phyloP scores from a whole-genome alignment of 2,113 vertebrate genomes.

The Ceyx margarethae region DNA sequence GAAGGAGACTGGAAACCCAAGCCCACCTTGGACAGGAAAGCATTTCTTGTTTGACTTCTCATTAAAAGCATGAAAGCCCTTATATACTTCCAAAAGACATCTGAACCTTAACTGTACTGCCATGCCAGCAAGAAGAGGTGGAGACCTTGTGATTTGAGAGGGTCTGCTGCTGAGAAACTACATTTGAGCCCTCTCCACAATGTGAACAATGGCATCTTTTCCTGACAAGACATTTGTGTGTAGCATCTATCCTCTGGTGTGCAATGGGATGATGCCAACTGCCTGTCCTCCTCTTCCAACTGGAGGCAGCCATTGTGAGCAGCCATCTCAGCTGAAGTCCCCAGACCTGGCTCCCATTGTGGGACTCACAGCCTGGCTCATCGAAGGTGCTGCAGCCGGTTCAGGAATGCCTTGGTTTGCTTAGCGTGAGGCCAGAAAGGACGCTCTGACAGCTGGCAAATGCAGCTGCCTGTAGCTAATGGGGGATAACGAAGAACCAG shows the following conservation, averaged over 20 bases:
- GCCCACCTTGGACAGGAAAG: background rate
- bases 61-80: background rate
- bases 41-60: background rate
- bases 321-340: background rate
- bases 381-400: background rate
- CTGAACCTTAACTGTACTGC: background rate
- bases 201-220: background rate
- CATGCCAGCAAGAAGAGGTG: background rate
- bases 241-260: background rate
- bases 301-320: background rate
- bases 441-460: background rate
- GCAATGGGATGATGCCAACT: background rate
- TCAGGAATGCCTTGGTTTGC: background rate
- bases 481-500: background rate
- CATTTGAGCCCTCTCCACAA: background rate
- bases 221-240: background rate
- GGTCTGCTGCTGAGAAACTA: background rate
- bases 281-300: background rate
- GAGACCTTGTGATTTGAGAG: background rate
- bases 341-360: background rate
- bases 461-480: background rate
- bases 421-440: background rate
- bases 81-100: background rate
- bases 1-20: background rate
- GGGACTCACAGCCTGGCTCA: background rate